Evolutionary conservation across 2,113 vertebrate genomes (phyloP), one percentile per base, ranked within the genome.

Genomic region (Crypturellus undulatus): DNA sequence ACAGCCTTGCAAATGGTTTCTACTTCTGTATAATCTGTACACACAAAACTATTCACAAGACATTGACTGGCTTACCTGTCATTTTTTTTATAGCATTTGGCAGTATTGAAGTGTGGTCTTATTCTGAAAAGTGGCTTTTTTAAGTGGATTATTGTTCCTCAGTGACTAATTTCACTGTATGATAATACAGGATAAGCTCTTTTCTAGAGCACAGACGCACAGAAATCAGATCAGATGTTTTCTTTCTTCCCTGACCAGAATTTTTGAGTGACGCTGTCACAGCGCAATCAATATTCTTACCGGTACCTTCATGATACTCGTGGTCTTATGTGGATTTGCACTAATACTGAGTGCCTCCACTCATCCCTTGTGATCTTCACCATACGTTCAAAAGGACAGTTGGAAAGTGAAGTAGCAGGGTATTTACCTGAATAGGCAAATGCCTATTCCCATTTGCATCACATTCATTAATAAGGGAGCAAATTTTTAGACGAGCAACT

Each of bases 331-430:
- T 28, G 49, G 22, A 32, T 82, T 87, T 92, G 32, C 15, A 81
- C 20, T 25, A 17, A 24, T 1, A 4, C 24, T 18, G 30, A 28
- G 51, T 2, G 16, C 10, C 78, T n/a, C 32, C 18, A 3, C 19
- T 83, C 26, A 38, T 62, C 63, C 42, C n/a, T 79, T 58, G 11
- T 38, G 26, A 17, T 19, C 32, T 30, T 86, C 7, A 49, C 32
- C 1, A 1, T 5, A 22, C 11, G 26, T 7, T 64, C 54, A 34
- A 45, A 78, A 19, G 6, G 42, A n/a, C 1, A 65, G 28, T 2
- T 92, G 6, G 13, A 9, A 54, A 70, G 81, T 82, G 4, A 8
- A 76, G 14, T 0, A 69, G 32, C 5, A 12, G 8, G 10, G 2
- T 70, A 6, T 17, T 85, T 56, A 11, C 54, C n/a, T 63, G 16